Evolutionary conservation across 2,888 invertebrate genomes (phyloP).

Genomic region (Aphodius sticticus): DNA sequence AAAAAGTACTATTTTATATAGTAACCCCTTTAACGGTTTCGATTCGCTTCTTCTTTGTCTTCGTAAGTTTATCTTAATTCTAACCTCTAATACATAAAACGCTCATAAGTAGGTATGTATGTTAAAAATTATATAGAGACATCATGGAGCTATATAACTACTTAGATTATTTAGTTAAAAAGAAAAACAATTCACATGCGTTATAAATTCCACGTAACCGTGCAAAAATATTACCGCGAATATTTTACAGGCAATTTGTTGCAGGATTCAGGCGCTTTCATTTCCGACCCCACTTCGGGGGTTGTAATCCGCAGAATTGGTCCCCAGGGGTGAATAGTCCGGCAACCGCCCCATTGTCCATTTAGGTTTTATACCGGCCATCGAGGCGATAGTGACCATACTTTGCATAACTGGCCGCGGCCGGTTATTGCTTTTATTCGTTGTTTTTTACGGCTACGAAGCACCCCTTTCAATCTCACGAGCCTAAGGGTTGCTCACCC

Average conservation of each 20-base stretch:
- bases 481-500: background rate
- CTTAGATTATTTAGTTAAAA: no score
- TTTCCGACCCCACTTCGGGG: background rate
- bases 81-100: background rate
- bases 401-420: slow-evolving; percentile 59
- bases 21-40: background rate
- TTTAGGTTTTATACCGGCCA: slow-evolving; percentile 48
- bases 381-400: slow-evolving; percentile 57
- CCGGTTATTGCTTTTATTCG: slow-evolving; percentile 46
- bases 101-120: background rate
- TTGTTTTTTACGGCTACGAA: background rate
- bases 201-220: background rate
- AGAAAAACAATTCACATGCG: background rate
- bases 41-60: background rate
- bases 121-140: no score
- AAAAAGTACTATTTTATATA: background rate
- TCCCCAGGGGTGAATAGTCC: background rate
- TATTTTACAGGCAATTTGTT: background rate
- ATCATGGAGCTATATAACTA: no score
- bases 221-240: background rate
- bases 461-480: slow-evolving; percentile 4
- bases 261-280: background rate
- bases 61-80: background rate
- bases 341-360: slow-evolving; percentile 50
- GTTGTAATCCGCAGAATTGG: background rate